A percentile compares a stretch with the other conserved stretches of the same genome.
These are phyloP conservation scores for Drosophila obscura DNA, from an alignment of 1,140 invertebrate species.

Conservation along the genomic window DNA sequence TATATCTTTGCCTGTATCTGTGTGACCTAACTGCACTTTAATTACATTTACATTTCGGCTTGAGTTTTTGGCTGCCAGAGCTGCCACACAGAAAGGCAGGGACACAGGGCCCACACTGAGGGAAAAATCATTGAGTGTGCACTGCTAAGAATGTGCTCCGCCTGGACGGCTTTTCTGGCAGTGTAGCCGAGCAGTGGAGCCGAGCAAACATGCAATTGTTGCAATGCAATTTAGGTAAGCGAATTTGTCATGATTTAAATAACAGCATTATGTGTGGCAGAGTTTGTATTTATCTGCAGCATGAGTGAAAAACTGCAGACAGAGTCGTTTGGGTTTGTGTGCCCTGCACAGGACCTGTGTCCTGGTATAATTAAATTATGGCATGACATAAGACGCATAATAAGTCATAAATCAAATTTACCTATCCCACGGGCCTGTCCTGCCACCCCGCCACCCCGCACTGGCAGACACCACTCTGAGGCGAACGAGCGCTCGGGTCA, in stretches of 20 bases:
- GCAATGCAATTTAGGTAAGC: constrained; percentile 78
- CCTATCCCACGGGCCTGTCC: constrained; percentile 67
- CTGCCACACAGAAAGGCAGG: constrained; percentile 1
- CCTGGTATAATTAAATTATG: constrained; percentile 83
- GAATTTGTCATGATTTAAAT: constrained; percentile 81
- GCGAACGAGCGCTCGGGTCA: constrained; percentile 7
- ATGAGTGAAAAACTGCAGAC: constrained; percentile 48
- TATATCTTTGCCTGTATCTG: not conserved
- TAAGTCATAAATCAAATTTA: constrained; percentile 84
- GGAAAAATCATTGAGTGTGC: not conserved
- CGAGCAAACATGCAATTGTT: constrained; percentile 58
- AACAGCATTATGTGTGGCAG: constrained; percentile 60
- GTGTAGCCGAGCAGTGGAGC: constrained; percentile 11
- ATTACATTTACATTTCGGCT: constrained; percentile 74
- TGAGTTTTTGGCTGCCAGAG: constrained; percentile 58
- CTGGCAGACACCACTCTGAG: constrained; percentile 33
- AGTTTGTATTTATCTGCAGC: constrained; percentile 17
- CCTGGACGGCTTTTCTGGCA: constrained; percentile 6
- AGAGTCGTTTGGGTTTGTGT: constrained; percentile 22
- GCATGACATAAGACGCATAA: constrained; percentile 83
- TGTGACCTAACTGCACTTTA: constrained; percentile 71
- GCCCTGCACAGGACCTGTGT: constrained; percentile 50
- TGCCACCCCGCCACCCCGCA: not conserved
- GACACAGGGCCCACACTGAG: not conserved
- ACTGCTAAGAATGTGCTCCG: not conserved